Percentiles rank a stretch among this genome's conserved stretches.
These are phyloP conservation scores for Plebejus anna DNA, from an alignment of 2,888 invertebrate species.

Conservation along the genomic window DNA sequence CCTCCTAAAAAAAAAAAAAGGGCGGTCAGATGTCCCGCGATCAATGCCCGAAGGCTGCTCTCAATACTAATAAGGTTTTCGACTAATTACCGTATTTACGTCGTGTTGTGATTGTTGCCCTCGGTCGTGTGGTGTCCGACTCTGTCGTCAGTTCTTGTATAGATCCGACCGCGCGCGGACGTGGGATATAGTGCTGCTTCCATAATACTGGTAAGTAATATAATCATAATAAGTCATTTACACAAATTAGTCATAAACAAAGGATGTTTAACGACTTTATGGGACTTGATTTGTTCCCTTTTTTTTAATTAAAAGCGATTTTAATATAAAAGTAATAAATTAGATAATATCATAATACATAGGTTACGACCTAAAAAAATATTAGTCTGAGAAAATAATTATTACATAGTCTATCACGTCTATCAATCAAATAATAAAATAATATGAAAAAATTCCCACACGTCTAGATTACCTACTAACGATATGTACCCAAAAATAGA, in stretches of 20 bases:
- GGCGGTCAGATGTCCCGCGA: not conserved
- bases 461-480: not conserved
- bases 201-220: not conserved
- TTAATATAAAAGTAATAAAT: not conserved
- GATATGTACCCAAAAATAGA: not conserved
- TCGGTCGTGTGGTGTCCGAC: not conserved
- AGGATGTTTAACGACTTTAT: not conserved
- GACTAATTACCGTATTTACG: not conserved
- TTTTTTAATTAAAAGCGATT: not conserved
- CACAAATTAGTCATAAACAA: not conserved
- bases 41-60: conserved; percentile 2
- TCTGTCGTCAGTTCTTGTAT: conserved; percentile 20
- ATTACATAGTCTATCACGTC: not conserved
- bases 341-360: not conserved
- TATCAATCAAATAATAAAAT: not conserved
- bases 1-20: no score
- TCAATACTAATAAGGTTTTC: not conserved
- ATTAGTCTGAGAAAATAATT: not conserved
- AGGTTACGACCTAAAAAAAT: not conserved
- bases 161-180: conserved; percentile 24
- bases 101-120: conserved; percentile 14
- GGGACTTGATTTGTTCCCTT: not conserved
- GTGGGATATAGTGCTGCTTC: not conserved
- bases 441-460: not conserved
- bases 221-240: not conserved